phyloP scores from a whole-genome alignment of 2,888 invertebrate genomes.

The Conus canariensis region DNA sequence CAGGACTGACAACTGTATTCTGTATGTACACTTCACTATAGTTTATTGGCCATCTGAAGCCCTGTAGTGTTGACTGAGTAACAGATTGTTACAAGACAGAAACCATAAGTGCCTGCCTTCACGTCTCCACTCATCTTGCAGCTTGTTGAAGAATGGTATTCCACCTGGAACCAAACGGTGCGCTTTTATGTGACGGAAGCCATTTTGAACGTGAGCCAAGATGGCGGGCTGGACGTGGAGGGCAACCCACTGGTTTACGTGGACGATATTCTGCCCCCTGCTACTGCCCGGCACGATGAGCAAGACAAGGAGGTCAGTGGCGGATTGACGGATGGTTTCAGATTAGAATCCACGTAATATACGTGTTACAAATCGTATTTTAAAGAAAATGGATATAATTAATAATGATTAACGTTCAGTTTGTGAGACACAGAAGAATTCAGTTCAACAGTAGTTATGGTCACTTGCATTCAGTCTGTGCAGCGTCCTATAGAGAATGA shows the following conservation, averaged over 20 bases:
- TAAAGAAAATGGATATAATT: too few species aligned
- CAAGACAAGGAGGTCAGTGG: neutral
- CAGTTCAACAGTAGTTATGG: neutral
- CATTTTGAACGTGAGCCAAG: conserved; percentile 19
- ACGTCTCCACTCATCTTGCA: neutral
- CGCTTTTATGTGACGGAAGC: neutral
- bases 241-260: conserved; percentile 17
- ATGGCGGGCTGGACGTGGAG: conserved; percentile 26
- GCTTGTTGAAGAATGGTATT: neutral
- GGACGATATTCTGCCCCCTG: conserved; percentile 2
- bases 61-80: too few species aligned
- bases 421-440: neutral
- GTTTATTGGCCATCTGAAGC: too few species aligned
- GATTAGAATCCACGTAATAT: neutral
- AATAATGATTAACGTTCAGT: neutral
- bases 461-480: neutral
- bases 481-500: too few species aligned
- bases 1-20: too few species aligned
- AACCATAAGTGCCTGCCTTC: too few species aligned
- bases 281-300: neutral
- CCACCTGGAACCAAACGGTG: neutral
- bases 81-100: too few species aligned
- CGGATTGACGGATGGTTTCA: neutral
- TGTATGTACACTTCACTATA: too few species aligned
- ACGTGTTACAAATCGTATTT: neutral